Base-by-base conservation (phyloP, 1,140 invertebrate species). In the Plutomurus gul region DNA sequence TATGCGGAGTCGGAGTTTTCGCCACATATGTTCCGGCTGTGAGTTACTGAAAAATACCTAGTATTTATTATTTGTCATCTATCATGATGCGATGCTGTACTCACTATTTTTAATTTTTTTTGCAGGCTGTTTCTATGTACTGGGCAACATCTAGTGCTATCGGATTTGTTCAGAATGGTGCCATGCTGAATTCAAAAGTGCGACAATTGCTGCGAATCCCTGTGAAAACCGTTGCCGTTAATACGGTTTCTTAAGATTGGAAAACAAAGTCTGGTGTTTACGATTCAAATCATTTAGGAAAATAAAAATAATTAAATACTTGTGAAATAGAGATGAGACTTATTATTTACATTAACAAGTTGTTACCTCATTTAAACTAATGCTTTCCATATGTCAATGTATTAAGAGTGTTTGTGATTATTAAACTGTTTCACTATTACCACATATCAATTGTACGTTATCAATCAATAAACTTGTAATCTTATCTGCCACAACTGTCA, bases 81-180 rank as follows among this genome's bases (percentile, higher is more conserved):
- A 8, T 8, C 22, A n/a, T 39, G 5, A 39, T 40, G 13, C 6
- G 18, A 18, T 20, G 13, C 18, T 27, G 7, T 10, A 77, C 25
- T 37, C 33, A 56, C 60, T 73, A 25, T 70, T 71, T 46, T 20
- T 1, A 47, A 6, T 56, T 3, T 18, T 8, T 36, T 37, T 37
- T 72, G 5, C 51, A 83, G 82, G 82, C 82, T 11, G 75, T 83
- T 18, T 77, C 80, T 11, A 46, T 81, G 74, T 83, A 80, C 25
- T 83, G 82, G 82, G 80, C 80, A 1, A 76, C 82, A 8, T 83
- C 82, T 3, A 80, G 78, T 36, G 37, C 75, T 13, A 5, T 46
- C 6, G 79, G 37, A 20, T 49, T 83, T 4, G 27, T 74, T 70
- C 77, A 78, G 71, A 83, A 79, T 65, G 22, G 77, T 10, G 18